These are phyloP conservation scores for Caenorhabditis latens DNA, from an alignment of 1,140 invertebrate species.

Conservation along the genomic window DNA sequence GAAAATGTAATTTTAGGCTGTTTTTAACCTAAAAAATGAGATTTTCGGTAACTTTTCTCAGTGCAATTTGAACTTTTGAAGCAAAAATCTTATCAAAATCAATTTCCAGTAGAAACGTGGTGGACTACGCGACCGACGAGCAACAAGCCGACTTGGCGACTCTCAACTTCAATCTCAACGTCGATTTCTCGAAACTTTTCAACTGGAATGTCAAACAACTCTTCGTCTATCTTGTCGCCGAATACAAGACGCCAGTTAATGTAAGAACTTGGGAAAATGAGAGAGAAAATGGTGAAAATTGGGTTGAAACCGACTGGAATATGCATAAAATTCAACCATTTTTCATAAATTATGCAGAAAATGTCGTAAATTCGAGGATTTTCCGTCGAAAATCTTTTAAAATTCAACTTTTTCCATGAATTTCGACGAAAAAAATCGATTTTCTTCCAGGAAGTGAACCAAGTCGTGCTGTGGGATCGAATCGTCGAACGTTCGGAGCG, in stretches of 20 bases:
- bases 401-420: too few relatives aligned
- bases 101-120: constrained; percentile 85
- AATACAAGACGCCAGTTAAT: constrained; percentile 92
- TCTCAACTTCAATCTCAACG: constrained; percentile 92
- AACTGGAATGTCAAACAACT: constrained; percentile 99
- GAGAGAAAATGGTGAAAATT: not conserved
- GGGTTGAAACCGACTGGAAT: not conserved
- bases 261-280: constrained; percentile 82
- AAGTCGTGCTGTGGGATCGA: constrained; percentile 97
- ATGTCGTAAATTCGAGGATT: not conserved
- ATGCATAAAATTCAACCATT: not conserved
- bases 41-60: too few relatives aligned
- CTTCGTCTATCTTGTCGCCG: constrained; percentile 95
- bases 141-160: constrained; percentile 95
- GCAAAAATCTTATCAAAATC: not conserved
- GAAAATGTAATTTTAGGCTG: too few relatives aligned
- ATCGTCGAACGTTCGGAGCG: constrained; percentile 94
- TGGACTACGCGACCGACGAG: constrained; percentile 92
- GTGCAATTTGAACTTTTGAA: not conserved
- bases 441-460: constrained; percentile 80
- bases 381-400: not conserved
- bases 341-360: not conserved
- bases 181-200: constrained; percentile 83
- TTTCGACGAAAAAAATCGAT: too few relatives aligned
- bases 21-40: too few relatives aligned